phyloP scores from a whole-genome alignment of 2,888 invertebrate genomes.

The Xiphydria camelus region DNA sequence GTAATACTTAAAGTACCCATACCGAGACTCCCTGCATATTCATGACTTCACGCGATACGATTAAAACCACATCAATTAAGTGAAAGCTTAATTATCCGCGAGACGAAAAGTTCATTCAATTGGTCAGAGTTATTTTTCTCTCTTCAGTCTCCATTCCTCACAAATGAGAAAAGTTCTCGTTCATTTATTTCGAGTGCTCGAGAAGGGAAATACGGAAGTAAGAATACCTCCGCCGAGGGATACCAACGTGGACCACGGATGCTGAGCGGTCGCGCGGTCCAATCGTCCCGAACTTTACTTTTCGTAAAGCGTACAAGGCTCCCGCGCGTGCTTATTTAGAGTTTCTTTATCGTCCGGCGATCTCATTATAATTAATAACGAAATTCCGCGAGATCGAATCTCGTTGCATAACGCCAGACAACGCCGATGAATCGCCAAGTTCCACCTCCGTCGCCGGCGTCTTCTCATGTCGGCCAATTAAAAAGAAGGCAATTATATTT shows the following conservation, averaged over 20 bases:
- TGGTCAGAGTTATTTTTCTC: conserved; percentile 17
- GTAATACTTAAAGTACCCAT: conserved; percentile 26
- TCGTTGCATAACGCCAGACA: too few relatives aligned
- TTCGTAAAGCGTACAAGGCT: too few relatives aligned
- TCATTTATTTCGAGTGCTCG: conserved; percentile 1
- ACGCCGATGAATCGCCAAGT: too few relatives aligned
- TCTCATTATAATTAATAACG: too few relatives aligned
- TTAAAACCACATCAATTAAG: conserved; percentile 32
- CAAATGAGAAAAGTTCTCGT: conserved; percentile 26
- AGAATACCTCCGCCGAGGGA: too few relatives aligned
- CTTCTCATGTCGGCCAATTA: not conserved
- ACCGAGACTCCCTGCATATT: conserved; percentile 30
- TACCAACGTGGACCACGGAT: too few relatives aligned
- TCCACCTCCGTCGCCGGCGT: too few relatives aligned
- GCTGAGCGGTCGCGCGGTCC: too few relatives aligned
- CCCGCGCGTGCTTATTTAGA: too few relatives aligned
- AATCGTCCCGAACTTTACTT: too few relatives aligned
- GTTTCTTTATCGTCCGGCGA: too few relatives aligned
- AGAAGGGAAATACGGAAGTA: not conserved
- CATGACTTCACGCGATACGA: conserved; percentile 27
- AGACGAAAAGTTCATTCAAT: conserved; percentile 22
- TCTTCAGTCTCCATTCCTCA: conserved; percentile 27
- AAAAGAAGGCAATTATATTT: not conserved
- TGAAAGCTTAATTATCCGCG: conserved; percentile 37
- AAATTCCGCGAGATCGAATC: too few relatives aligned